phyloP scores from a whole-genome alignment of 2,113 vertebrate genomes.

The Kryptolebias marmoratus region DNA sequence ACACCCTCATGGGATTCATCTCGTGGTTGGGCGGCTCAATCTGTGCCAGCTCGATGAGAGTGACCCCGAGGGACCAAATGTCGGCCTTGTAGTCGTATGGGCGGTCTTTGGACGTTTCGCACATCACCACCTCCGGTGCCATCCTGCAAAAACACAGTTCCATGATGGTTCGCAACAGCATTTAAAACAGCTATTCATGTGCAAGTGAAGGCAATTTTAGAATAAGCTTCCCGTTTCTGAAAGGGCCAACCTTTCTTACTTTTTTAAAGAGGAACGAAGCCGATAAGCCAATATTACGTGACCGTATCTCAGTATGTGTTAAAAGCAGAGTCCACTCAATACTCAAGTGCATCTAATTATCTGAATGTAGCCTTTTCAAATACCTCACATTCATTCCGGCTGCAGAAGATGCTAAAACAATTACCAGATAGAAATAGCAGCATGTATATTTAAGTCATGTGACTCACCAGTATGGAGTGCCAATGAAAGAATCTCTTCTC shows the following conservation, averaged over 20 bases:
- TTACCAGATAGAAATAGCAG: constrained; percentile 20
- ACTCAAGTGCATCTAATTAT: not conserved
- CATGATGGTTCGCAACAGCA: too few species aligned
- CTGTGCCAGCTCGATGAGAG: constrained; percentile 98
- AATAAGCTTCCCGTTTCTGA: not conserved
- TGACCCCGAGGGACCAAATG: constrained; percentile 97
- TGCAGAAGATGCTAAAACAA: constrained; percentile 8
- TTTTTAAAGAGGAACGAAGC: not conserved
- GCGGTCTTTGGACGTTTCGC: constrained; percentile 97
- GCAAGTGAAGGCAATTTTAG: too few species aligned
- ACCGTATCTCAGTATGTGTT: not conserved
- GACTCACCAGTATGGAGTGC: constrained; percentile 98
- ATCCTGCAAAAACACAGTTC: constrained; percentile 83
- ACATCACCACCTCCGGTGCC: constrained; percentile 99
- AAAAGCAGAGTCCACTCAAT: constrained; percentile 8
- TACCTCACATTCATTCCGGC: not conserved
- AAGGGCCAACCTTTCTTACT: not conserved
- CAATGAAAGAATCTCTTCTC: constrained; percentile 98
- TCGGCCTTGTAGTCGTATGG: constrained; percentile 98
- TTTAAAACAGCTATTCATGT: too few species aligned
- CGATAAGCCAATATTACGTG: not conserved
- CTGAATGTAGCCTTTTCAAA: constrained; percentile 15
- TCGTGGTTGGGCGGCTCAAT: constrained; percentile 98
- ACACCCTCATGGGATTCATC: constrained; percentile 96
- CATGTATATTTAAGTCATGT: constrained; percentile 31